Base-by-base conservation (phyloP, 2,888 invertebrate species). In the Melanostoma mellinum region DNA sequence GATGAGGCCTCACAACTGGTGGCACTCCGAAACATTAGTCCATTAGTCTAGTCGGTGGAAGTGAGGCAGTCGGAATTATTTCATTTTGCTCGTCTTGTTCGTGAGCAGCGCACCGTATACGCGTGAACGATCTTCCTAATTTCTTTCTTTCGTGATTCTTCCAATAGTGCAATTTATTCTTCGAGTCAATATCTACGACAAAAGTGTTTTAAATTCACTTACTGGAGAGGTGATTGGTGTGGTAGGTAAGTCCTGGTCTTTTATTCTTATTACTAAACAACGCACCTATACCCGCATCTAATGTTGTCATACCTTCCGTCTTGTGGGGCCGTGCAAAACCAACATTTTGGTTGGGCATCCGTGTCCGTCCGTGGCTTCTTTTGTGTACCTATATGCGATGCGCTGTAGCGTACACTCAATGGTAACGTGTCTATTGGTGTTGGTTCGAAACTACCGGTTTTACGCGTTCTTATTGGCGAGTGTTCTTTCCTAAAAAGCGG, bases 391-490 rank as follows among this genome's bases (percentile, higher is more conserved):
- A 69, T 72, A 63, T 68, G 20, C 20, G 20, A 72, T 73, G 79
- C 74, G 78, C 78, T 63, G 50, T 71, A 67, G 79, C 71, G 79
- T 75, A 56, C 20, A 48, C 36, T 65, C 33, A 53, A 44, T 65
- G 55, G 61, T 61, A 53, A 48, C 60, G 72, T 44, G 44, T 40
- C 65, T 81, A 68, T 73, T 75, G 67, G 85, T 81, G 73, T 85
- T 71, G 73, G 72, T 68, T 78, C 33, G 73, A 55, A 72, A 89
- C 90, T 90, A 89, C 90, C 88, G 88, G 90, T 89, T 88, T 90
- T 90, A 90, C 90, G 90, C 90, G 87, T 87, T 89, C 87, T 89
- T 89, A 90, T 90, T 90, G 90, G 90, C 87, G 86, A 84, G 79
- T 56, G 60, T 79, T 79, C 74, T 75, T 79, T 75, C 3, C 33